A percentile compares a stretch with the other conserved stretches of the same genome.
Evolutionary conservation across 2,113 vertebrate genomes (phyloP).

Genomic region (Coptodon bakossiorum): DNA sequence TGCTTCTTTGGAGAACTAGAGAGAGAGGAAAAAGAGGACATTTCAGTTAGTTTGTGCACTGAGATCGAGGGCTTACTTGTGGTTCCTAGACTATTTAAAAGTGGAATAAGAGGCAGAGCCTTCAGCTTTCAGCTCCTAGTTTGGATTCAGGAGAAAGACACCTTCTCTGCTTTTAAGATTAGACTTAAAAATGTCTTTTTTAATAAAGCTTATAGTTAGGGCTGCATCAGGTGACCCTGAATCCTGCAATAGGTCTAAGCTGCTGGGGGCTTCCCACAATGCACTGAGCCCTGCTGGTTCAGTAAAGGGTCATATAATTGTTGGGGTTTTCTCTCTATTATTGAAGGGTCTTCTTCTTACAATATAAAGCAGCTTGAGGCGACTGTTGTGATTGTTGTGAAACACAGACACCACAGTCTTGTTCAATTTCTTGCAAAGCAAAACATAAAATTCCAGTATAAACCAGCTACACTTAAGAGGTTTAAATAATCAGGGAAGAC

Average conservation of each 20-base stretch:
- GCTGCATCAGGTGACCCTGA: not conserved
- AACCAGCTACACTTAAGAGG: not conserved
- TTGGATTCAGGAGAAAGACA: not conserved
- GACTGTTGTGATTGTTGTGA: not conserved
- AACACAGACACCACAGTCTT: not conserved
- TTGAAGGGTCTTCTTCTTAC: not conserved
- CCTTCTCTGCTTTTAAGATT: not conserved
- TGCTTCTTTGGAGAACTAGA: conserved; percentile 94
- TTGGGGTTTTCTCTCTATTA: not conserved
- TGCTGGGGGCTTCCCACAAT: not conserved
- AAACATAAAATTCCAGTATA: not conserved
- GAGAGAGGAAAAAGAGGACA: not conserved
- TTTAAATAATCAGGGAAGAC: not conserved
- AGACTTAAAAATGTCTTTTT: not conserved
- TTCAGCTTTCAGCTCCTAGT: not conserved
- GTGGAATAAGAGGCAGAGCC: not conserved
- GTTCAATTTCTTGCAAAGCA: not conserved
- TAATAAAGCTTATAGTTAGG: not conserved
- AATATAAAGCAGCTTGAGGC: not conserved
- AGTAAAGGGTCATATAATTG: not conserved
- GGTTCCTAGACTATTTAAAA: not conserved
- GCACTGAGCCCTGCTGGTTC: not conserved
- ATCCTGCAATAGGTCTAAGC: not conserved
- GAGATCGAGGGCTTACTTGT: not conserved
- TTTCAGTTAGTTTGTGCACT: not conserved